phyloP scores from a whole-genome alignment of 2,888 invertebrate species.

The Drepana falcataria region DNA sequence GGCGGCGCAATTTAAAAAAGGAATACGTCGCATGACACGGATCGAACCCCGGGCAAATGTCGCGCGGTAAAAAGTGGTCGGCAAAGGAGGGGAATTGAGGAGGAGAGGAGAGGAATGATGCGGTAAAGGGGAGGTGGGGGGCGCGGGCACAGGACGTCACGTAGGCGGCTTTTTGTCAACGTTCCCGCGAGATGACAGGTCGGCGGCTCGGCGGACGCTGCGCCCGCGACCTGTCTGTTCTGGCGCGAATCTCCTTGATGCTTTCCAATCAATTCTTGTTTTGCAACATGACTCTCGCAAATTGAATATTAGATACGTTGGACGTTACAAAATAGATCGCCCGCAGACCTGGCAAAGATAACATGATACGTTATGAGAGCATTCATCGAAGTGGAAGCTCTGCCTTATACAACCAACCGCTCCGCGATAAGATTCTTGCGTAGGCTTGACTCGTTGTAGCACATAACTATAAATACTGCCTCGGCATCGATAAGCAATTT shows the following conservation, averaged over 20 bases:
- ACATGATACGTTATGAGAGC: conserved; percentile 3
- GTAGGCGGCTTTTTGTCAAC: conserved; percentile 78
- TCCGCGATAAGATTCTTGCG: conserved; percentile 1
- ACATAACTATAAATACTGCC: conserved; percentile 1
- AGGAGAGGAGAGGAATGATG: conserved; percentile 21
- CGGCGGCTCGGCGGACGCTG: conserved; percentile 75
- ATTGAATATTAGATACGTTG: conserved; percentile 13
- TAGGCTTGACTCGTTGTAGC: conserved; percentile 1
- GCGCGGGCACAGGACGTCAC: conserved; percentile 68
- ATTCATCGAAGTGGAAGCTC: conserved; percentile 1
- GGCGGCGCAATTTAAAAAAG: conserved; percentile 75
- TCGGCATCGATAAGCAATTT: background rate
- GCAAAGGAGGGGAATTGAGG: conserved; percentile 36
- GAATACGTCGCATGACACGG: conserved; percentile 78
- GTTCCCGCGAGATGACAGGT: conserved; percentile 79
- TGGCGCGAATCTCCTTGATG: conserved; percentile 56
- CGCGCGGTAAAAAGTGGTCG: conserved; percentile 78
- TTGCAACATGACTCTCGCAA: conserved; percentile 15
- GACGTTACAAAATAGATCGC: conserved; percentile 3
- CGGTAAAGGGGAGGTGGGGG: conserved; percentile 17
- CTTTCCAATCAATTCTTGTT: conserved; percentile 39
- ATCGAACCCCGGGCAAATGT: conserved; percentile 80
- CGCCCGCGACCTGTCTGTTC: conserved; percentile 51
- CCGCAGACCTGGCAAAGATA: conserved; percentile 3
- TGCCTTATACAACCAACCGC: background rate